These are phyloP conservation scores for Nomada ruficornis DNA, from an alignment of 2,888 invertebrate genomes.

Conservation along the genomic window DNA sequence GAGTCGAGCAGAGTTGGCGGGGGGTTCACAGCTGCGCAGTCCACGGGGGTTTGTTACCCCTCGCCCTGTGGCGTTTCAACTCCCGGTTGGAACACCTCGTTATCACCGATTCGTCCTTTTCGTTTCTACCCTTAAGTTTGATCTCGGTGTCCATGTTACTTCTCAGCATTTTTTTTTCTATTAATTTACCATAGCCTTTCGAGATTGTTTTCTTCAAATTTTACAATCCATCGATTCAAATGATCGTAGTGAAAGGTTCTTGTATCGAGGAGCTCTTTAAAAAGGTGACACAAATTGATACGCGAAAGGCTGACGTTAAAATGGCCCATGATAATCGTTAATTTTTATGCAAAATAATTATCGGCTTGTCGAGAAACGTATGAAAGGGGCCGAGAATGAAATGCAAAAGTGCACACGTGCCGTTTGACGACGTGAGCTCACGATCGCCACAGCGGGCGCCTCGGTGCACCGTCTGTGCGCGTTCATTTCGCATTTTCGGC, in stretches of 20 bases:
- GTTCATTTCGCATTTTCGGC: slow-evolving; percentile 76
- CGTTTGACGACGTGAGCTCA: slow-evolving; percentile 35
- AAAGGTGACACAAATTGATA: too few relatives aligned
- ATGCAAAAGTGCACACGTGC: slow-evolving; percentile 56
- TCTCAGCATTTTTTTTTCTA: not conserved
- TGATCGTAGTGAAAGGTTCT: too few relatives aligned
- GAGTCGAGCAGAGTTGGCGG: slow-evolving; percentile 60
- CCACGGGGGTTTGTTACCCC: slow-evolving; percentile 69
- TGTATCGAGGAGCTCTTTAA: too few relatives aligned
- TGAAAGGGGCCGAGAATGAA: slow-evolving; percentile 29
- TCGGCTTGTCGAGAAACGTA: not conserved
- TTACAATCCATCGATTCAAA: too few relatives aligned
- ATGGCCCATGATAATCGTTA: not conserved
- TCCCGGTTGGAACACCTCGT: slow-evolving; percentile 75
- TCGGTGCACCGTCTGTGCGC: slow-evolving; percentile 69
- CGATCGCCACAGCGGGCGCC: slow-evolving; percentile 62
- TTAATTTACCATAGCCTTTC: not conserved
- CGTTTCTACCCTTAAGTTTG: slow-evolving; percentile 67
- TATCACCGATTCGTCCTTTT: slow-evolving; percentile 79
- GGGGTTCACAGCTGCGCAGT: slow-evolving; percentile 74
- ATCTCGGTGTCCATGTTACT: not conserved
- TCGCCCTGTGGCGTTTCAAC: slow-evolving; percentile 57
- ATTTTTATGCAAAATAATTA: too few relatives aligned
- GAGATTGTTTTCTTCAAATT: not conserved
- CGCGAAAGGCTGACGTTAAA: too few relatives aligned